Evolutionary conservation across 35 echinoderm and acorn worm genomes (phyloP), one percentile per base, ranked within the genome.

Genomic region (Nesometra sesokonis): DNA sequence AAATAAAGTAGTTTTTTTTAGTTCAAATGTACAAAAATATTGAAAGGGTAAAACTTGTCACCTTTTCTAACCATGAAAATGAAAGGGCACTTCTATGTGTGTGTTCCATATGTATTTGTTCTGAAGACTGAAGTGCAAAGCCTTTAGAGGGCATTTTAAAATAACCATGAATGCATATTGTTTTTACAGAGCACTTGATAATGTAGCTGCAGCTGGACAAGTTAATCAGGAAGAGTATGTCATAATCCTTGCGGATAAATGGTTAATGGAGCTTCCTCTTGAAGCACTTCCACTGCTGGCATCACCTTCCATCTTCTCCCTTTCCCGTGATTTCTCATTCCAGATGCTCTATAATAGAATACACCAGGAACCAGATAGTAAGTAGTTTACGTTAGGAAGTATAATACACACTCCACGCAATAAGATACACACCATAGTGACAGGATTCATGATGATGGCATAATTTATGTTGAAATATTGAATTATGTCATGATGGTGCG

Each of bases 251-350:
- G 96, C 96, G 31, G 96, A 99, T 43, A 94, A 90, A 40, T 94
- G 92, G 96, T 82, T 99, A n/a, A 81, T 99, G 37, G 96, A 99
- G 82, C 84, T 99, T 80, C 96, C 96, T 31, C 88, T 99, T 0
- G 96, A 99, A 47, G 96, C 96, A 9, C 57, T 99, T 3, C 85
- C 85, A 36, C 86, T 99, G 39, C 80, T 99, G 57, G 91, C 92
- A 23, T 93, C 92, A 7, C 85, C 96, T 1, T 82, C 78, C 84
- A 84, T 99, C 37, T 85, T 46, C 78, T 94, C 92, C 8, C 47
- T 99, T 29, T 85, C 87, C 32, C 88, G 96, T 30, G 96, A 99
- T 85, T 99, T 99, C 82, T 99, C 96, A 33, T 81, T 99, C 37
- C 96, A 99, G 85, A 94, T 99, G 96, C 47, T 94, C 32, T 89